A percentile compares a stretch with the other conserved stretches of the same genome.
These are phyloP conservation scores for Scatophagus argus DNA, from an alignment of 2,113 vertebrate species.

Conservation along the genomic window DNA sequence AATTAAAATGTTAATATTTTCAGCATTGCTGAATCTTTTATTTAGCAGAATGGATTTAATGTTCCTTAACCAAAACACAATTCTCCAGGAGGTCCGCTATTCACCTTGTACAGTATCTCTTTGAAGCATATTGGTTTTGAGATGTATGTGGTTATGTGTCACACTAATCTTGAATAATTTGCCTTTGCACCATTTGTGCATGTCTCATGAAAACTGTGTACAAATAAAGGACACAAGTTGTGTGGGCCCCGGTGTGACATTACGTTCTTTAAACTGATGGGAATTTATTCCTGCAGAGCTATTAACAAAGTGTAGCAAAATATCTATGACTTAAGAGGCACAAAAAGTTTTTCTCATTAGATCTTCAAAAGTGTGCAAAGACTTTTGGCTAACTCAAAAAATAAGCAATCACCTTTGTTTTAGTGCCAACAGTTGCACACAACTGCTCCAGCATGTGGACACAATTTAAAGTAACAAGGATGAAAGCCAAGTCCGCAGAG, in stretches of 20 bases:
- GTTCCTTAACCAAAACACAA: neutral
- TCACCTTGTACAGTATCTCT: neutral
- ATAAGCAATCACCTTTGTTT: conserved; percentile 8
- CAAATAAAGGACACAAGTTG: neutral
- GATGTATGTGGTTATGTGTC: neutral
- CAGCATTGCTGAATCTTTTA: too few species aligned
- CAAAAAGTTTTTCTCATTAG: neutral
- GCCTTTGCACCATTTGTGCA: neutral
- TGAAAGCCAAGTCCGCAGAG: conserved; percentile 33
- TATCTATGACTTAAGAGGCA: neutral
- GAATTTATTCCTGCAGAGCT: neutral
- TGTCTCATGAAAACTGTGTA: neutral
- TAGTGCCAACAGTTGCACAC: conserved; percentile 1
- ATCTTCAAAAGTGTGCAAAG: neutral
- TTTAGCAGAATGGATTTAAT: neutral
- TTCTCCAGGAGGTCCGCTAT: neutral
- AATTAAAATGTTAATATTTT: too few species aligned
- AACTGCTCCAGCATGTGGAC: conserved; percentile 44
- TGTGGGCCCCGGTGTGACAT: neutral
- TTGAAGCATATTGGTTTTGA: neutral
- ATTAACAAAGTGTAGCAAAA: neutral
- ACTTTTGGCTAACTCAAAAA: neutral
- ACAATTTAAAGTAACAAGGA: conserved; percentile 42
- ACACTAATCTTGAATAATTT: neutral
- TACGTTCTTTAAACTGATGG: neutral